A percentile compares a stretch with the other conserved stretches of the same genome.
Evolutionary conservation across 2,113 vertebrate species (phyloP).

Genomic region (Phrynocephalus versicolor): DNA sequence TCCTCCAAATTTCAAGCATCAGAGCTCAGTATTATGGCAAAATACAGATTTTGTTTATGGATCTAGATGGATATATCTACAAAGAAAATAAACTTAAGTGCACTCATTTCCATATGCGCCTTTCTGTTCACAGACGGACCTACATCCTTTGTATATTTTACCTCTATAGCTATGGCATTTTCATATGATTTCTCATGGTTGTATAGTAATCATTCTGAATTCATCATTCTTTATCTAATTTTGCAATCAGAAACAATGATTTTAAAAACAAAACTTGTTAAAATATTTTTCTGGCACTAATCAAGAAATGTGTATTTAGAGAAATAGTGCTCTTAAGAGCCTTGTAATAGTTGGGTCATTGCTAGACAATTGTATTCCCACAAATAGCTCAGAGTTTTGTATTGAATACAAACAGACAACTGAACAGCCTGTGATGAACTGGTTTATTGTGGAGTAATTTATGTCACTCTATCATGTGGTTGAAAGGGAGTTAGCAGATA

Average conservation of each 20-base stretch:
- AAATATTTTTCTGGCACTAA: not conserved
- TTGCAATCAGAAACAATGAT: not conserved
- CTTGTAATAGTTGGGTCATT: not conserved
- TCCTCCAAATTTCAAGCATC: slow-evolving; percentile 34
- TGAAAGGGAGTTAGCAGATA: no score
- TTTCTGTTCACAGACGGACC: not conserved
- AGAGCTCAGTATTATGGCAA: slow-evolving; percentile 23
- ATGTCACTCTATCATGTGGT: not conserved
- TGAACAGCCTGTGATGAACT: not conserved
- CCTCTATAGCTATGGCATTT: not conserved
- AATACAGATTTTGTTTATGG: not conserved
- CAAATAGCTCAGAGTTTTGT: not conserved
- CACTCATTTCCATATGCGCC: rapidly evolving
- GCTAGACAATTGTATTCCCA: not conserved
- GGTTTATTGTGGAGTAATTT: not conserved
- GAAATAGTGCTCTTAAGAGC: not conserved
- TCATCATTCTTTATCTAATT: not conserved
- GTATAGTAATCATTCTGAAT: slow-evolving; percentile 4
- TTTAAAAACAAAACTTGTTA: not conserved
- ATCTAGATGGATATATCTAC: not conserved
- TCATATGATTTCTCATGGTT: not conserved
- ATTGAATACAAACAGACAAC: not conserved
- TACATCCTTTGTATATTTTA: slow-evolving; percentile 12
- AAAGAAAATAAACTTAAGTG: not conserved
- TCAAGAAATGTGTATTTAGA: not conserved